Conservation (phyloP, 2,113 vertebrate species). For the Thinocorus orbignyianus region DNA sequence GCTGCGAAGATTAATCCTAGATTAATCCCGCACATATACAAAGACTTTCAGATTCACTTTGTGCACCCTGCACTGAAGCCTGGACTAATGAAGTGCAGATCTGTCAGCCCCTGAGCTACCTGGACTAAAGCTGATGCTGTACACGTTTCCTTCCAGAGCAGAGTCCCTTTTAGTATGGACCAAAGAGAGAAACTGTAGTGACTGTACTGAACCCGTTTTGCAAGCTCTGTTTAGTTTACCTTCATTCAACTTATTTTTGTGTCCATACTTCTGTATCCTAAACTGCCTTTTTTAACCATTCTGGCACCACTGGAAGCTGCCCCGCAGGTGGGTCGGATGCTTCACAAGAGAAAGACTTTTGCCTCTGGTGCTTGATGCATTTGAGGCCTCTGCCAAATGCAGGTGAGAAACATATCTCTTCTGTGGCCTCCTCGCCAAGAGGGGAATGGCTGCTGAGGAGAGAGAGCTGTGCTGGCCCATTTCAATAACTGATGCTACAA, state of each 20-base stretch:
- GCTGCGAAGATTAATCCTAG: not conserved
- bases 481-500: not conserved
- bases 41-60: not conserved
- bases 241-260: not conserved
- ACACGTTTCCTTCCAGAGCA: not conserved
- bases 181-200: not conserved
- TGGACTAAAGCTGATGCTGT: not conserved
- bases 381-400: not conserved
- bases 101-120: not conserved
- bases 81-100: not conserved
- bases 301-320: not conserved
- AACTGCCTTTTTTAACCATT: not conserved
- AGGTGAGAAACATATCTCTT: not conserved
- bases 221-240: not conserved
- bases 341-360: rapidly evolving
- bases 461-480: not conserved
- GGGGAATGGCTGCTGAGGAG: not conserved
- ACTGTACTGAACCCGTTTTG: not conserved
- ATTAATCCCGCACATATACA: not conserved
- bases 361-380: not conserved
- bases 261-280: not conserved
- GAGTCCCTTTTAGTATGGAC: rapidly evolving
- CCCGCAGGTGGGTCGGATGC: not conserved
- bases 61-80: not conserved
- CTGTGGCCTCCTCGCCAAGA: not conserved